Percentiles rank a stretch among this genome's conserved stretches.
Conservation (phyloP, 2,888 invertebrate genomes). For the Drosophila ochracea region DNA sequence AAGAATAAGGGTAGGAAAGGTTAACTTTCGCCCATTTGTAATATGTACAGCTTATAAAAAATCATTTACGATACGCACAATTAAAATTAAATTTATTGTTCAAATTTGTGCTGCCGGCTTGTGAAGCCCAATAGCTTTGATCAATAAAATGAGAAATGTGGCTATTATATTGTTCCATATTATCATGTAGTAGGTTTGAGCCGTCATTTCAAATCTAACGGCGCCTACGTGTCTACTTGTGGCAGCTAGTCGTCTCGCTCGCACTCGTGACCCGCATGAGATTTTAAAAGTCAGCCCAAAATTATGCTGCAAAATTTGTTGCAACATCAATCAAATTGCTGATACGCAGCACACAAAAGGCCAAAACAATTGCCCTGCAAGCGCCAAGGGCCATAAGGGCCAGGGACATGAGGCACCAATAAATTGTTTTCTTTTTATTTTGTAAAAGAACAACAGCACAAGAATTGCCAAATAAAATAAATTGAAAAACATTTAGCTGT, state of each 20-base stretch:
- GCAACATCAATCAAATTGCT: conserved; percentile 72
- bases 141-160: conserved; percentile 32
- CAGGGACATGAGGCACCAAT: conserved; percentile 66
- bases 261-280: conserved; percentile 2
- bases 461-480: conserved; percentile 70
- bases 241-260: conserved; percentile 35
- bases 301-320: conserved; percentile 76
- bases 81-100: not conserved
- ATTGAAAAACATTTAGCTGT: conserved; percentile 80
- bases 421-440: conserved; percentile 55
- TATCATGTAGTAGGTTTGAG: not conserved
- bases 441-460: conserved; percentile 17
- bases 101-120: no score
- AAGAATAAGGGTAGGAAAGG: not conserved
- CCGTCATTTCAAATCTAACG: conserved; percentile 54
- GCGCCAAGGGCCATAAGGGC: conserved; percentile 39
- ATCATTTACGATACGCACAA: not conserved
- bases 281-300: conserved; percentile 55
- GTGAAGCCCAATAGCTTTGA: conserved; percentile 1
- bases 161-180: not conserved
- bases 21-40: not conserved
- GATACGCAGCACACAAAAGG: conserved; percentile 47
- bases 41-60: fast-evolving
- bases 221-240: conserved; percentile 56
- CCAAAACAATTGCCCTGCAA: conserved; percentile 46